Evolutionary conservation across 2,888 invertebrate species (phyloP).

Genomic region (Drosophila stalkeri): DNA sequence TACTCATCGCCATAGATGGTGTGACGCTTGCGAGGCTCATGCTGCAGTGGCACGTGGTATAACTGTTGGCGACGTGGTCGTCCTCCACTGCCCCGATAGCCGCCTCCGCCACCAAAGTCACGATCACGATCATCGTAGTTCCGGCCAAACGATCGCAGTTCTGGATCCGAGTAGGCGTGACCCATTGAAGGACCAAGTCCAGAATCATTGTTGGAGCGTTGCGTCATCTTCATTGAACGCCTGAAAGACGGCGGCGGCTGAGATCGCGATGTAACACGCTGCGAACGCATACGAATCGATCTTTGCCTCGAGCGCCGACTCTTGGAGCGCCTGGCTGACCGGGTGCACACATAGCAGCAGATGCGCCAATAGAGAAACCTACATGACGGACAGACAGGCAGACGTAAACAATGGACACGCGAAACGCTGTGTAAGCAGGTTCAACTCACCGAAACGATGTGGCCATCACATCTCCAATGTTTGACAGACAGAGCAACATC

Average conservation of each 20-base stretch:
- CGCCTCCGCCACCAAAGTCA: slow-evolving; percentile 67
- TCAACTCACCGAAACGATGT: slow-evolving; percentile 91
- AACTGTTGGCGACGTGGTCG: slow-evolving; percentile 49
- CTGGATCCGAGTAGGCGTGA: slow-evolving; percentile 91
- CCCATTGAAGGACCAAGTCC: slow-evolving; percentile 87
- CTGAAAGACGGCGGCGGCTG: slow-evolving; percentile 85
- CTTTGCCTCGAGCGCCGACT: slow-evolving; percentile 69
- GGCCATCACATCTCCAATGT: slow-evolving; percentile 97
- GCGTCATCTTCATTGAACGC: slow-evolving; percentile 87
- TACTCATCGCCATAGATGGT: slow-evolving; percentile 74
- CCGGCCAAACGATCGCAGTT: slow-evolving; percentile 85
- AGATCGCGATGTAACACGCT: slow-evolving; percentile 83
- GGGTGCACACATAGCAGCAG: slow-evolving; percentile 95
- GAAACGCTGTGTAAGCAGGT: not conserved
- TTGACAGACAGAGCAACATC: slow-evolving; percentile 97
- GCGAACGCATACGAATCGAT: slow-evolving; percentile 64
- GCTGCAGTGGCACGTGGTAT: slow-evolving; percentile 57
- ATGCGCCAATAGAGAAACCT: slow-evolving; percentile 97
- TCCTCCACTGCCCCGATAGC: slow-evolving; percentile 57
- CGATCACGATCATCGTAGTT: slow-evolving; percentile 69
- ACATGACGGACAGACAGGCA: slow-evolving; percentile 2
- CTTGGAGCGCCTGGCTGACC: slow-evolving; percentile 88
- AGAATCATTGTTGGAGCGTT: slow-evolving; percentile 87
- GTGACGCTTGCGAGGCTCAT: slow-evolving; percentile 69
- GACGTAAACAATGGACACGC: slow-evolving; percentile 14